Conservation (phyloP, 2,113 vertebrate genomes). For the Bujurquina vittata region DNA sequence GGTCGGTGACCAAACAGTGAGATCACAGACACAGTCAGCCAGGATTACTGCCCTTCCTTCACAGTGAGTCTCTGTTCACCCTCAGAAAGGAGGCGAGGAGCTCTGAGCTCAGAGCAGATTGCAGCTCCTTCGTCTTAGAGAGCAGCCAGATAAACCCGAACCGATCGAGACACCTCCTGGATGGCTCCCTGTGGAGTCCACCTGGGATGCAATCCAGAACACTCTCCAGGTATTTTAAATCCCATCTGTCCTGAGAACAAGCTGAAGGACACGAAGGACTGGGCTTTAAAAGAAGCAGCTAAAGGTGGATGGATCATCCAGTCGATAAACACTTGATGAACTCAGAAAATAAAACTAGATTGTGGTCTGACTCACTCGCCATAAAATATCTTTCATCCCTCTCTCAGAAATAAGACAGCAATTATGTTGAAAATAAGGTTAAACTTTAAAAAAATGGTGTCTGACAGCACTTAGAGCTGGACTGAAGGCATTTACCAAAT, state of each 20-base stretch:
- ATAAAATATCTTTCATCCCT: neutral
- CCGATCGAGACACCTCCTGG: neutral
- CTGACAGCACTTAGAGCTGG: neutral
- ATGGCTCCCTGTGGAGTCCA: neutral
- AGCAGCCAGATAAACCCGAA: neutral
- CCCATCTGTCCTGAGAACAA: conserved; percentile 20
- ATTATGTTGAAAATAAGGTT: conserved; percentile 2
- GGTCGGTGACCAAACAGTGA: conserved; percentile 11
- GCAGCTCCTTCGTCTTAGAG: neutral
- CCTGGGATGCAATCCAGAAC: conserved; percentile 3
- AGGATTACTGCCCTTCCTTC: neutral
- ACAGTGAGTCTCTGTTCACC: neutral
- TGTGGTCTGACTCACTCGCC: neutral
- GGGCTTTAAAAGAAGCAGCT: neutral
- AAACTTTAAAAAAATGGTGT: neutral
- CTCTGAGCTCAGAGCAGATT: conserved; percentile 10
- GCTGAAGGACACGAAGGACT: conserved; percentile 2
- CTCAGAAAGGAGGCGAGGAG: neutral
- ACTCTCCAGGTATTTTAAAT: neutral
- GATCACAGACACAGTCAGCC: neutral
- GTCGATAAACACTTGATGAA: neutral
- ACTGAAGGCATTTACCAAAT: neutral
- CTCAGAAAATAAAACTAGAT: neutral
- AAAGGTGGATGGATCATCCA: neutral
- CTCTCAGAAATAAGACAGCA: neutral